These are phyloP conservation scores for Pterois miles DNA, from an alignment of 2,797 vertebrate genomes.

Conservation along the genomic window DNA sequence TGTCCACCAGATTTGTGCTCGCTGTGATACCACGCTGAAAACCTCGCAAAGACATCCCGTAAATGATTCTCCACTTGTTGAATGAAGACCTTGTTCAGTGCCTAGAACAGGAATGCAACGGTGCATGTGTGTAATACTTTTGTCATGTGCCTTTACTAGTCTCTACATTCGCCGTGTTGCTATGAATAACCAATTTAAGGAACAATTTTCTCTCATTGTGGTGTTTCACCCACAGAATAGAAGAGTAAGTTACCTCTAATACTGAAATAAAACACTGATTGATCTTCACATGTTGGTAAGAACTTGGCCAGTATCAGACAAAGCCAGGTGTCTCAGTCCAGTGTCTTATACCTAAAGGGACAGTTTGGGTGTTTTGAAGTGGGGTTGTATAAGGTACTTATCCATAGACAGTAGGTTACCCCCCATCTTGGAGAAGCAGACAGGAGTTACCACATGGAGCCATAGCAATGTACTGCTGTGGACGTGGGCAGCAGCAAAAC, in stretches of 20 bases:
- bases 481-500: too few species aligned
- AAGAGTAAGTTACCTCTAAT: not conserved
- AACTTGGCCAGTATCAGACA: not conserved
- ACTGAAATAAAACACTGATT: not conserved
- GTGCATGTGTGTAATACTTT: not conserved
- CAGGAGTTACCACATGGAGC: too few species aligned
- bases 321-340: conserved; percentile 10
- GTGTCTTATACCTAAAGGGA: not conserved
- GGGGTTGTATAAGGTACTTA: too few species aligned
- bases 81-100: conserved; percentile 21
- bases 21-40: not conserved
- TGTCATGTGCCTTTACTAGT: not conserved
- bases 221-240: not conserved
- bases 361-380: too few species aligned
- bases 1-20: not conserved
- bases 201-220: not conserved
- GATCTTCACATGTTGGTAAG: not conserved
- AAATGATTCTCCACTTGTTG: conserved; percentile 15
- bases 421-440: too few species aligned
- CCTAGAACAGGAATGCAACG: not conserved
- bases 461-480: too few species aligned
- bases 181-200: not conserved
- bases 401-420: too few species aligned
- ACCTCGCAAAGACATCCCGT: not conserved
- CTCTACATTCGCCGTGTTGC: not conserved